phyloP scores from a whole-genome alignment of 2,113 vertebrate species.

The Tetrao urogallus region DNA sequence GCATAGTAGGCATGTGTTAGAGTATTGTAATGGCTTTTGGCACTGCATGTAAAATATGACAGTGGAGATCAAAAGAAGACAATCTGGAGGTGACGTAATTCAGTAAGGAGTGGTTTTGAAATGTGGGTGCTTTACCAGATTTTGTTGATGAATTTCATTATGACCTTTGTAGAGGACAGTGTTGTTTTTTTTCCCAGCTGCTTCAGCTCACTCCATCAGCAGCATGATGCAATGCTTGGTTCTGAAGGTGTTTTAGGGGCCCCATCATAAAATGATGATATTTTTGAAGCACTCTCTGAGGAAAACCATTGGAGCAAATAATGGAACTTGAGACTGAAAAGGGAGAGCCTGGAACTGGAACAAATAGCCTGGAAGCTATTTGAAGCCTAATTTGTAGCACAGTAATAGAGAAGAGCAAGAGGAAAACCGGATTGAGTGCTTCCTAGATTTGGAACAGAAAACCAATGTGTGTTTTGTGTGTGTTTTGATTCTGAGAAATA shows the following conservation, averaged over 20 bases:
- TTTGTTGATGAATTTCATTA: not conserved
- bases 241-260: not conserved
- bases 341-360: not conserved
- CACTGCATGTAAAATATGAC: not conserved
- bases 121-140: not conserved
- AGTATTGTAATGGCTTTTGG: not conserved
- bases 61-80: not conserved
- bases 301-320: not conserved
- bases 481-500: not conserved
- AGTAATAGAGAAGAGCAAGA: not conserved
- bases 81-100: not conserved
- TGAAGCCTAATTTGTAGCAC: not conserved
- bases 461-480: rapidly evolving
- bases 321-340: not conserved
- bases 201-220: not conserved
- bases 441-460: not conserved
- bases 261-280: not conserved
- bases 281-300: not conserved
- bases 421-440: not conserved
- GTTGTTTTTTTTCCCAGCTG: not conserved
- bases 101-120: not conserved
- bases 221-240: not conserved
- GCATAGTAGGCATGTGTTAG: not conserved
- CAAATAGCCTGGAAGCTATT: no score
- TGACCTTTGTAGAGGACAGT: not conserved